Conservation (phyloP, 2,797 vertebrate genomes). For the Rhinophrynus dorsalis region DNA sequence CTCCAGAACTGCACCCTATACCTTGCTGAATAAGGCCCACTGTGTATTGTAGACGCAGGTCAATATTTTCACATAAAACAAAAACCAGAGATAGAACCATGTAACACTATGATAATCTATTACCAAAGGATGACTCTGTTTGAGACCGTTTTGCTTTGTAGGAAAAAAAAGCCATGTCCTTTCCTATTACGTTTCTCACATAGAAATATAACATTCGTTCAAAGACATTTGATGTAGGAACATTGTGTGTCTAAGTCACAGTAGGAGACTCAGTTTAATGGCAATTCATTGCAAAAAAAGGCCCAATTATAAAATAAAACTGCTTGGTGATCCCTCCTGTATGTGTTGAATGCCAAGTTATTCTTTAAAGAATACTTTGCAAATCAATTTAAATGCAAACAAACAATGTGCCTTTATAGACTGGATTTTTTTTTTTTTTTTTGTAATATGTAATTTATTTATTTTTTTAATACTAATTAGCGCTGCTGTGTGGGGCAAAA, state of each 20-base stretch:
- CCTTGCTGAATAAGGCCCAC: too few species aligned
- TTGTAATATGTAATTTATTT: too few species aligned
- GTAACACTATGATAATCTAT: too few species aligned
- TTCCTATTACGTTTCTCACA: not conserved
- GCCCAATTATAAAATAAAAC: constrained; percentile 32
- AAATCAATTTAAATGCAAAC: not conserved
- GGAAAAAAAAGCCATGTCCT: not conserved
- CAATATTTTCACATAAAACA: too few species aligned
- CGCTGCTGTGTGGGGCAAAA: too few species aligned
- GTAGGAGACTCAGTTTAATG: constrained; percentile 51
- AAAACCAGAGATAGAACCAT: too few species aligned
- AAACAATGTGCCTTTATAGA: not conserved
- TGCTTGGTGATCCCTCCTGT: not conserved
- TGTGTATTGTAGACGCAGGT: too few species aligned
- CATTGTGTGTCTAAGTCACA: constrained; percentile 42
- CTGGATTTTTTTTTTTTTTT: too few species aligned
- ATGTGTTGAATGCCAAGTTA: not conserved
- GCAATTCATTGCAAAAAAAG: constrained; percentile 42
- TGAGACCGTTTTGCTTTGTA: not conserved
- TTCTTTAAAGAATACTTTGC: not conserved
- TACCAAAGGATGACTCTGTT: too few species aligned
- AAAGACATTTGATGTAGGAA: constrained; percentile 46
- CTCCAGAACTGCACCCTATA: too few species aligned
- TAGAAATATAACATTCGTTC: not conserved
- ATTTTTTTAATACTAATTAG: too few species aligned